Evolutionary conservation across 2,113 vertebrate species (phyloP).

Genomic region (Lanius collurio): DNA sequence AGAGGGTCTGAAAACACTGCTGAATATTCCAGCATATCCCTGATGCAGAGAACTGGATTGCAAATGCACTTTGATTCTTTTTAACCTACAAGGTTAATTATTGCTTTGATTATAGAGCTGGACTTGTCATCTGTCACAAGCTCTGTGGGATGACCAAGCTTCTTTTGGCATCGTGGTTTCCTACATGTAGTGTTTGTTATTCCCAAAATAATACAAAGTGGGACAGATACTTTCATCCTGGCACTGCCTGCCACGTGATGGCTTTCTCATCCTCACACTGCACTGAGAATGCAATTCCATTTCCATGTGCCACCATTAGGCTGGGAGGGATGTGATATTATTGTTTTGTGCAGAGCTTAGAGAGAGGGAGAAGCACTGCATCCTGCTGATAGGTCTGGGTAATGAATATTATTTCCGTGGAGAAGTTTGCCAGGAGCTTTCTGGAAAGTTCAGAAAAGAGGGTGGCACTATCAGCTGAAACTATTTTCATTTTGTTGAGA

Average conservation of each 20-base stretch:
- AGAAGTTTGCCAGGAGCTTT: background rate
- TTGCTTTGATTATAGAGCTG: slow-evolving; percentile 21
- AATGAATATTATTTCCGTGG: background rate
- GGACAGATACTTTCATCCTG: background rate
- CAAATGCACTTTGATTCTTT: background rate
- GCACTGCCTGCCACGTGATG: slow-evolving; percentile 4
- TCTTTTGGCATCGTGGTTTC: slow-evolving; percentile 10
- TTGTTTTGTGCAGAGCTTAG: background rate
- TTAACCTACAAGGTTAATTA: slow-evolving; percentile 7
- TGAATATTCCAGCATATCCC: background rate
- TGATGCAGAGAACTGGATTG: background rate
- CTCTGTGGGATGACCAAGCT: slow-evolving; percentile 46
- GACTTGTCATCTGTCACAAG: slow-evolving; percentile 32
- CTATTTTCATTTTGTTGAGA: background rate
- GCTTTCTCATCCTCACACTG: background rate
- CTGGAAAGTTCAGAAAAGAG: background rate
- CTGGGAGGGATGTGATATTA: background rate
- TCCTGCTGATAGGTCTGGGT: background rate
- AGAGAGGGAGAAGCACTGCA: background rate
- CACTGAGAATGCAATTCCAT: background rate
- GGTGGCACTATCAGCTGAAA: background rate
- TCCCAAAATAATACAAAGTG: slow-evolving; percentile 31
- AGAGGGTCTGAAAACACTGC: background rate
- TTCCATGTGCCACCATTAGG: background rate
- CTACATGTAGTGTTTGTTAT: slow-evolving; percentile 26